Base-by-base conservation (phyloP, 2,113 vertebrate genomes). In the Mirza zaza region DNA sequence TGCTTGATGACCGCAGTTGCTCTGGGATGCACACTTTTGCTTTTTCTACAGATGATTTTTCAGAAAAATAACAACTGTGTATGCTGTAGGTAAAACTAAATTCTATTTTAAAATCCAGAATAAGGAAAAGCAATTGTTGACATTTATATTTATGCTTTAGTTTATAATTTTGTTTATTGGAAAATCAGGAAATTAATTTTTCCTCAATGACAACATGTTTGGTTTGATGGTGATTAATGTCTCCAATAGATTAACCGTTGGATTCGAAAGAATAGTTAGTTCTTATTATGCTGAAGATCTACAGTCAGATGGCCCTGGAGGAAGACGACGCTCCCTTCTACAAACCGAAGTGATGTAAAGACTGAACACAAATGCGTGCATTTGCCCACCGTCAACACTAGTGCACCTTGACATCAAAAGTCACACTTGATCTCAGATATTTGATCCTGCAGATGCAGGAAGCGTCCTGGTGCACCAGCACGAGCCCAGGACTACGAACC, bases 351-450 rank as follows among this genome's bases (percentile, higher is more conserved):
- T 0, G 34, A n/a, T 0, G 2, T 18, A 4, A 59, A 11, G 39
- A 21, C 0, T 2, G 21, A 13, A 12, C 57, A 48, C 3, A 5
- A 25, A 25, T 3, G 0, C 10, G 1, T 0, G 25, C 11, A 2
- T 2, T 57, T 50, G 52, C 57, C 39, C 6, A 3, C 20, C 34
- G 6, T 34, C 3, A 23, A 42, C 29, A 34, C 67, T 2, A 32
- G 5, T 2, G 5, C 32, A 9, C 25, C 45, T 9, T 25, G 9
- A 76, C 50, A 29, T 45, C 27, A 8, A 61, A 87, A 76, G 18
- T 17, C 34, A 29, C 2, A 2, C 10, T 23, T 52, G 29, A 34
- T 12, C 55, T 23, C 7, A 79, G 63, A 12, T 36, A 5, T 7
- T 0, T 23, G 57, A 21, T 6, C 29, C 68, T 59, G 27, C 8